phyloP scores from a whole-genome alignment of 2,888 invertebrate species.

The Apamea sordens region DNA sequence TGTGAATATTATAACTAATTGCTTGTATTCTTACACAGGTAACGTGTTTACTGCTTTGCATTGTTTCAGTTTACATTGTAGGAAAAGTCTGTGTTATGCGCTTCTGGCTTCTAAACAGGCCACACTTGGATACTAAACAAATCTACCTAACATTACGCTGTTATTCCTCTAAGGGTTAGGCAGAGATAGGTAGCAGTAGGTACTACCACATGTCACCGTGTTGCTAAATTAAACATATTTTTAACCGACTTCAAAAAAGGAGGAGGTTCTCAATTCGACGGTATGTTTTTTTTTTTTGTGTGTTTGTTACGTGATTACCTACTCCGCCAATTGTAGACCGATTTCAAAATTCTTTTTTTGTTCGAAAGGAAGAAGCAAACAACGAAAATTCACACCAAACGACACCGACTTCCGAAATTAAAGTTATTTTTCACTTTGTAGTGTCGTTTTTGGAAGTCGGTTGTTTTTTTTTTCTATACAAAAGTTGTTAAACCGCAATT shows the following conservation, averaged over 20 bases:
- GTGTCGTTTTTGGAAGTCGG: no score
- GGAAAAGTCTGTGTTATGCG: neutral
- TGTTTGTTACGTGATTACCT: no score
- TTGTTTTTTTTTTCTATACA: no score
- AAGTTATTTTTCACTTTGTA: no score
- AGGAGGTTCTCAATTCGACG: no score
- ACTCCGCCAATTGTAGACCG: no score
- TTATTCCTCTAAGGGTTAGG: neutral
- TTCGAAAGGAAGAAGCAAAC: no score
- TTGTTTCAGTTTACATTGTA: constrained; percentile 37
- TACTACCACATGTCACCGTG: neutral
- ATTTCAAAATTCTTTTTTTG: no score
- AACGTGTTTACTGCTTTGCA: constrained; percentile 3
- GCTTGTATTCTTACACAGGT: constrained; percentile 26
- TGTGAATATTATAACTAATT: constrained; percentile 52
- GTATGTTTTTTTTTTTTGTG: no score
- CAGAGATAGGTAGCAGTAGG: neutral
- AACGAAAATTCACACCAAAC: no score
- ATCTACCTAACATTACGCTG: neutral
- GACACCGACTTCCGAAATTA: no score
- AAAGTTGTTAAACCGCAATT: neutral
- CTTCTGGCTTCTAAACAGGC: neutral
- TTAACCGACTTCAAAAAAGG: no score
- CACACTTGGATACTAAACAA: neutral
- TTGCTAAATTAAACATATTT: neutral